Percentiles rank a stretch among this genome's conserved stretches.
These are phyloP conservation scores for Mormyrus hasselquistii DNA, from an alignment of 2,797 vertebrate genomes.

Conservation along the genomic window DNA sequence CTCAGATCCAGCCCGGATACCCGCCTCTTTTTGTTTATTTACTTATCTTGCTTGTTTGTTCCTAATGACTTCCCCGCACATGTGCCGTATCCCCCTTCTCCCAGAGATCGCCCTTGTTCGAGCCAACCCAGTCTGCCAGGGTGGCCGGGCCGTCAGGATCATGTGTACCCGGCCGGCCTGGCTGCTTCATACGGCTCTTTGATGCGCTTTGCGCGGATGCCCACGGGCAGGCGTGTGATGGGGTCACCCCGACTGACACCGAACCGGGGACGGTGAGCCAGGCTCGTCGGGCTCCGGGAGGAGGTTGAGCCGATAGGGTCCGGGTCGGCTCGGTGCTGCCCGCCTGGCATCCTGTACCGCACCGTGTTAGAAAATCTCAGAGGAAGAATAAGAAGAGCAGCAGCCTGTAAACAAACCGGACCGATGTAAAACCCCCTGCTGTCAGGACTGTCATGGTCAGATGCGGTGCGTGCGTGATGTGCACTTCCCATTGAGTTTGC, in stretches of 20 bases:
- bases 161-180: not conserved
- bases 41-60: not conserved
- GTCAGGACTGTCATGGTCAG: not conserved
- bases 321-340: not conserved
- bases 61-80: not conserved
- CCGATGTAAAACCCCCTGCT: not conserved
- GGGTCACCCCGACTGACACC: not conserved
- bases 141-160: not conserved
- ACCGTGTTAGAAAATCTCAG: not conserved
- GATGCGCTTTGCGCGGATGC: not conserved
- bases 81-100: not conserved
- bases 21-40: not conserved
- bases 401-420: not conserved
- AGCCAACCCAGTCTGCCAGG: not conserved
- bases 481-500: not conserved
- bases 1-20: not conserved
- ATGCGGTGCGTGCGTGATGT: not conserved
- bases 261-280: not conserved
- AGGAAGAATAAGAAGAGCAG: not conserved
- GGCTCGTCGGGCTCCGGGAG: not conserved
- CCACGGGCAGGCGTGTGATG: not conserved
- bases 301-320: not conserved
- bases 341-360: not conserved
- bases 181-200: not conserved
- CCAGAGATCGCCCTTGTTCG: not conserved